These are phyloP conservation scores for Piezodorus guildinii DNA, from an alignment of 1,140 invertebrate species.

Conservation along the genomic window DNA sequence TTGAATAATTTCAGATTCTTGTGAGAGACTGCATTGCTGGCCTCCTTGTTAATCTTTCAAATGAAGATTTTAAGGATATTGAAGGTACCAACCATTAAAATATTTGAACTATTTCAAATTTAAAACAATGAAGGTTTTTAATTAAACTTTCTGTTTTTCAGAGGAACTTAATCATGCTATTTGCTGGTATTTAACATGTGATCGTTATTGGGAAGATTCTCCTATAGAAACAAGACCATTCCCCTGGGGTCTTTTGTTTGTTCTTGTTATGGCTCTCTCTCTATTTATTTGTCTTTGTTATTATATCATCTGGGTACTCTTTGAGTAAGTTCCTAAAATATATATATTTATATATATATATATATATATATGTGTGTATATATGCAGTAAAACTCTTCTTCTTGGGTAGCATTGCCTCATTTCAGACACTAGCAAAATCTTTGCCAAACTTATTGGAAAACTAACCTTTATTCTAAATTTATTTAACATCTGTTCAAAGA, in stretches of 20 bases:
- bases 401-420: too few relatives aligned
- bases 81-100: conserved; percentile 49
- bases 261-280: conserved; percentile 62
- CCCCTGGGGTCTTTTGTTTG: conserved; percentile 63
- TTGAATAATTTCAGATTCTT: conserved; percentile 37
- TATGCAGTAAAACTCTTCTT: too few relatives aligned
- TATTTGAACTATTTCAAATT: not conserved
- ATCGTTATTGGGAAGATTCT: conserved; percentile 79
- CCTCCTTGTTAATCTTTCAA: conserved; percentile 60
- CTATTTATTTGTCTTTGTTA: conserved; percentile 75
- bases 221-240: conserved; percentile 59
- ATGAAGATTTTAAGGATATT: conserved; percentile 71
- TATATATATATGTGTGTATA: too few relatives aligned
- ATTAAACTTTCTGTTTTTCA: conserved; percentile 33
- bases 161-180: conserved; percentile 75
- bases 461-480: too few relatives aligned
- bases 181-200: conserved; percentile 84
- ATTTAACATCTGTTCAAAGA: too few relatives aligned
- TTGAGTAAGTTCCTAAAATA: conserved; percentile 55
- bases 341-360: too few relatives aligned
- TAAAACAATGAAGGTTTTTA: not conserved
- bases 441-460: too few relatives aligned
- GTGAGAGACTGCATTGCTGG: conserved; percentile 65
- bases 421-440: too few relatives aligned
- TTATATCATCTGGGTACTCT: conserved; percentile 79